Percentiles rank a stretch among this genome's conserved stretches.
Conservation (phyloP, 1,140 invertebrate genomes). For the Tachypleus tridentatus region DNA sequence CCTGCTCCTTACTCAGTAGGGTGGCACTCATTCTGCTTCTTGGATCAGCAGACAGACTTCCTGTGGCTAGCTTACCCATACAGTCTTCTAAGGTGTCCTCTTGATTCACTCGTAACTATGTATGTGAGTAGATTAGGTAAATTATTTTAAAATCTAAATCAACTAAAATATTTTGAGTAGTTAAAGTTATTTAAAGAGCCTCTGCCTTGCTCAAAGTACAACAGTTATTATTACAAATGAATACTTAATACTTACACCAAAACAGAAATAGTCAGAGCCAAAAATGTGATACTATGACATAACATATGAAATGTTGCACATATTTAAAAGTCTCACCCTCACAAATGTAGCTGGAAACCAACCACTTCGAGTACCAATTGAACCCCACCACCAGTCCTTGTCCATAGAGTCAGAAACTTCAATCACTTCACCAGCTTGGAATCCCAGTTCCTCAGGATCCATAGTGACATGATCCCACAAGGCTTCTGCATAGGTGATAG, state of each 20-base stretch:
- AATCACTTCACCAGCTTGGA: conserved; percentile 60
- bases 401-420: conserved; percentile 56
- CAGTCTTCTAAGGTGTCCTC: conserved; percentile 32
- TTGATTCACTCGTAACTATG: conserved; percentile 47
- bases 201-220: too few species aligned
- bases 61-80: conserved; percentile 4
- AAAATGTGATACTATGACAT: too few species aligned
- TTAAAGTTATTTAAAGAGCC: too few species aligned
- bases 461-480: conserved; percentile 68
- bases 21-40: conserved; percentile 14
- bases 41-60: neutral
- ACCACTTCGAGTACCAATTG: conserved; percentile 46
- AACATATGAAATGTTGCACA: too few species aligned
- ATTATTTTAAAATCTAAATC: too few species aligned
- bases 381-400: conserved; percentile 67
- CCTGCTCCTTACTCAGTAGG: conserved; percentile 37
- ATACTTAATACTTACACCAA: too few species aligned
- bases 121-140: neutral
- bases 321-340: conserved; percentile 36
- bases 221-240: too few species aligned
- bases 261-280: too few species aligned
- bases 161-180: too few species aligned
- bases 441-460: conserved; percentile 62
- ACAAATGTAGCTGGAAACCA: conserved; percentile 75
- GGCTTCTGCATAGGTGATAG: conserved; percentile 52